Conservation (phyloP, 2,888 invertebrate species). For the Venusia cambrica region DNA sequence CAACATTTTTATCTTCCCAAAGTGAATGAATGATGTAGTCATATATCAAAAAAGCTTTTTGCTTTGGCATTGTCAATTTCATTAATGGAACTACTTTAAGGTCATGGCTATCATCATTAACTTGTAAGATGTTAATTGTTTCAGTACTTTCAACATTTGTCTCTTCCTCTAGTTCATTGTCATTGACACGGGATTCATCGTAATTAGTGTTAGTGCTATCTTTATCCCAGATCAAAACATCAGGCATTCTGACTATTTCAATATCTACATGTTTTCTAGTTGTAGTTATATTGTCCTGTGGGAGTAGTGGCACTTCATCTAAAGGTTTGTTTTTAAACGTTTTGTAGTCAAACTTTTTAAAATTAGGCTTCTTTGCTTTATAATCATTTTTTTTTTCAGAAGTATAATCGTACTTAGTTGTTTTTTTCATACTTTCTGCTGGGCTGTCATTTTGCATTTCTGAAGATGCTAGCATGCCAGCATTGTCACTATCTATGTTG, state of each 20-base stretch:
- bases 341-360: constrained; percentile 23
- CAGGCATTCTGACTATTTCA: constrained; percentile 7
- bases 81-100: constrained; percentile 8
- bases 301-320: too few relatives aligned
- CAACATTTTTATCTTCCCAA: constrained; percentile 7
- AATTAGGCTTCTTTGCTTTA: constrained; percentile 30
- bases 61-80: constrained; percentile 12
- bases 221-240: neutral
- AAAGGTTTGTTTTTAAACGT: constrained; percentile 7
- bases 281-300: neutral
- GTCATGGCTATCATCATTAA: constrained; percentile 15
- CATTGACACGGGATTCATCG: too few relatives aligned
- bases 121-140: constrained; percentile 4
- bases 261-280: constrained; percentile 6
- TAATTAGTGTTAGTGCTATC: constrained; percentile 1
- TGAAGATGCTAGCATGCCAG: neutral
- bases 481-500: neutral
- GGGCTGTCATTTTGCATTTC: constrained; percentile 13
- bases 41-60: constrained; percentile 16
- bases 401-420: neutral
- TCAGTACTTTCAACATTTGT: constrained; percentile 6
- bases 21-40: constrained; percentile 17
- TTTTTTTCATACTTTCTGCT: neutral
- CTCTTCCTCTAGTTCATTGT: neutral
- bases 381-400: constrained; percentile 36